Evolutionary conservation across 2,797 vertebrate species (phyloP), one percentile per base, ranked within the genome.

Genomic region (Acanthurus tractus): DNA sequence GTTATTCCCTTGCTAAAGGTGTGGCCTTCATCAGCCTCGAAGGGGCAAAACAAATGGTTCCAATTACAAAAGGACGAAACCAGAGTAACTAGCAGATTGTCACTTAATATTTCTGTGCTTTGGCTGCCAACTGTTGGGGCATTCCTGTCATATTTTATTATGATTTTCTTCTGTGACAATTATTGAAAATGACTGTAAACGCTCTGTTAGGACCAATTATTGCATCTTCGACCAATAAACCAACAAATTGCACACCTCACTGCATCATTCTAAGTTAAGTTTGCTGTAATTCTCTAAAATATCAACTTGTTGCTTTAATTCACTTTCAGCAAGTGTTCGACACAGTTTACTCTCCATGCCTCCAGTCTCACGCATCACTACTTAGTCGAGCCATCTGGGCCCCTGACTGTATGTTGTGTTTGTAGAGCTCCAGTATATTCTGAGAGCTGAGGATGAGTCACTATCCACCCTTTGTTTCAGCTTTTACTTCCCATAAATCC

Each of bases 361-460:
- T 86, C 54, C 65, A 86, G 55, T 81, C 73, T 88, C 79, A 83
- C 81, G 70, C 82, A 29, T 29, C 25, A 29, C 25, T 29, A 4
- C 25, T 29, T 29, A 29, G 25, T 29, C 55, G 1, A 70, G 22
- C n/a, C 48, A 56, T 40, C 45, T 74, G 63, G 7, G 3, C 25
- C 36, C 34, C 44, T 18, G 38, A 46, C 38, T 58, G 11, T 42
- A 9, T 68, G 38, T n/a, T 46, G 48, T 63, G 36, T 56, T 52
- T 44, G 1, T 22, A 3, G 34, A 61, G 57, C 53, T 36, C 25
- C 3, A 15, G 1, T 44, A 11, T 34, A 44, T 63, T 36, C 18
- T 14, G 14, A 44, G 14, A 45, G 53, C 8, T 12, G 14, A 15
- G 9, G 67, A n/a, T 29, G 29, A 63, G 63, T 68, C 48, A 48